Conservation (phyloP, 2,888 invertebrate species). For the Dastarcus helophoroides region DNA sequence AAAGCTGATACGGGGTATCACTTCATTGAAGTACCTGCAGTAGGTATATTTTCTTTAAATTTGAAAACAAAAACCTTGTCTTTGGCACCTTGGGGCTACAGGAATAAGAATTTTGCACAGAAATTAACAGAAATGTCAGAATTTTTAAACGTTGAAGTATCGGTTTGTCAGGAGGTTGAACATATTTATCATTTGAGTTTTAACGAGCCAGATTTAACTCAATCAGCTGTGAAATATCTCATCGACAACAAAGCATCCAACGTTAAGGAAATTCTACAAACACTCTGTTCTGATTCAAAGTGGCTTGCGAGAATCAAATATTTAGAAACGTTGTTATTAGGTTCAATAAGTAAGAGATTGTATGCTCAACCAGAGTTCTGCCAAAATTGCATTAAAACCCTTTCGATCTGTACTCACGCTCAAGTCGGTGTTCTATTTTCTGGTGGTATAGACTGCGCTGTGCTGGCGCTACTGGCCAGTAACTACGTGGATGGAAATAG, state of each 20-base stretch:
- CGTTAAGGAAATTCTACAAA: conserved; percentile 29
- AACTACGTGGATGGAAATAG: conserved; percentile 51
- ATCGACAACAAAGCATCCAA: conserved; percentile 20
- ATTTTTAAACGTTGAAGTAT: conserved; percentile 27
- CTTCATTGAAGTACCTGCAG: conserved; percentile 50
- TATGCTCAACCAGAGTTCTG: conserved; percentile 51
- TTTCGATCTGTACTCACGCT: conserved; percentile 32
- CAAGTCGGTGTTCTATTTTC: conserved; percentile 66
- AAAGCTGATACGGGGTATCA: conserved; percentile 42
- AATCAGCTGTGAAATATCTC: conserved; percentile 17
- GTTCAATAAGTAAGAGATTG: conserved; percentile 49
- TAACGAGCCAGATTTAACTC: conserved; percentile 11
- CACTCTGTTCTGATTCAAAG: conserved; percentile 23
- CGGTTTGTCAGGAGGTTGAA: conserved; percentile 4
- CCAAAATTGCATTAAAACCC: conserved; percentile 41
- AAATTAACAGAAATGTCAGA: conserved; percentile 30
- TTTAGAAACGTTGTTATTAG: conserved; percentile 42
- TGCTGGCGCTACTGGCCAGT: conserved; percentile 71
- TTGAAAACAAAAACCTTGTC: conserved; percentile 29
- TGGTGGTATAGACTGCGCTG: conserved; percentile 92
- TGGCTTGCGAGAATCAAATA: conserved; percentile 35
- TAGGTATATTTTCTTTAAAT: conserved; percentile 46
- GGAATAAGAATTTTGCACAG: conserved; percentile 28
- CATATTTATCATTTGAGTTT: conserved; percentile 2
- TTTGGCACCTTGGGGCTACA: conserved; percentile 30